Evolutionary conservation across 2,113 vertebrate genomes (phyloP), one percentile per base, ranked within the genome.

Genomic region (Sprattus sprattus): DNA sequence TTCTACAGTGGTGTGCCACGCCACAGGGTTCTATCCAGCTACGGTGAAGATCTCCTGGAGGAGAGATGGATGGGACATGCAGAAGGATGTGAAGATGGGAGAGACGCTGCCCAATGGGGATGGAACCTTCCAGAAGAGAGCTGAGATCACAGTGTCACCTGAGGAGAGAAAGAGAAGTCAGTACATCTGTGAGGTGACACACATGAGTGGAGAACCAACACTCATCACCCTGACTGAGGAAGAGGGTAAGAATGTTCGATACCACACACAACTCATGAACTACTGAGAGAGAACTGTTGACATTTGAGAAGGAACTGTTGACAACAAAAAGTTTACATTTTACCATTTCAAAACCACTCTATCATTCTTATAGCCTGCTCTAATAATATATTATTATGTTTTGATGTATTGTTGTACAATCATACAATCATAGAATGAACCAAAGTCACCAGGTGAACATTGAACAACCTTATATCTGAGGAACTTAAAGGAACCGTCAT

Each of bases 61-160:
- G 82, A 89, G 49, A 50, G 83, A 90, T 28, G 85, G 84, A 91
- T 20, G 39, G 39, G 39, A 39, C 1, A 39, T 39, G 2, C 39
- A 39, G 39, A 85, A 90, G 16, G 50, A 88, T 3, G 90, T 94
- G 82, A 78, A 89, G 0, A 13, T 50, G 0, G 75, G 86, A 25
- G 89, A 91, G 67, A 86, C 88, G 84, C 84, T 92, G 54, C 90
- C 85, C 80, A 93, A 93, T 50, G 81, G 82, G 0, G 90, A 93
- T n/a, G 89, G 92, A 39, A 89, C 88, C 60, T 94, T 92, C 86
- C 91, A 92, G 92, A 85, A 75, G 81, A 88, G 83, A 0, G 64
- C 82, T 25, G 86, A 71, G 10, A 25, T 94, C 80, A 83, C 0
- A 2, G 85, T 86, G 9, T 6, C 10, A 45, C 32, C 88, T 57